Evolutionary conservation across 2,888 invertebrate species (phyloP).

Genomic region (Ormyrus pomaceus): DNA sequence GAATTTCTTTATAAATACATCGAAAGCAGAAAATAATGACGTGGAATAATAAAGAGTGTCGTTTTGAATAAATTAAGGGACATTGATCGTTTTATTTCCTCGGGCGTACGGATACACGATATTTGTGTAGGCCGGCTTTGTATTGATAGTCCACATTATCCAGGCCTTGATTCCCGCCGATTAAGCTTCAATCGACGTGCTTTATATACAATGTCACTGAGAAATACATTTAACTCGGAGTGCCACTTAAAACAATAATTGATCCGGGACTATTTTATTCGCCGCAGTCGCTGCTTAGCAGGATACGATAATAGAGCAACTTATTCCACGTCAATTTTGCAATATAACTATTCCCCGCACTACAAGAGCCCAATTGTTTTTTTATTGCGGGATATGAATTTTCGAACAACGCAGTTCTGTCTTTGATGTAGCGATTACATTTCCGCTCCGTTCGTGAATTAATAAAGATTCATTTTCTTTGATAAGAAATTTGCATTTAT

Average conservation of each 20-base stretch:
- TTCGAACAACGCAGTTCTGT: neutral
- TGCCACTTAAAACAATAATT: conserved; percentile 39
- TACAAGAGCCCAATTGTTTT: too few relatives aligned
- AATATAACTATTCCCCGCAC: conserved; percentile 6
- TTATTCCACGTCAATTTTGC: conserved; percentile 37
- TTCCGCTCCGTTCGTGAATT: too few relatives aligned
- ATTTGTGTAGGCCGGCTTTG: conserved; percentile 24
- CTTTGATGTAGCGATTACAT: too few relatives aligned
- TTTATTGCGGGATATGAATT: neutral
- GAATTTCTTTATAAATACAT: too few relatives aligned
- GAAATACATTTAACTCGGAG: conserved; percentile 21
- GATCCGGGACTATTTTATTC: conserved; percentile 1
- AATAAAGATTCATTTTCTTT: too few relatives aligned
- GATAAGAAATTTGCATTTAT: too few relatives aligned
- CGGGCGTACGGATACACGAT: neutral
- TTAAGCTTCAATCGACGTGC: conserved; percentile 20
- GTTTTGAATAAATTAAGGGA: conserved; percentile 16
- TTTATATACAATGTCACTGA: conserved; percentile 10
- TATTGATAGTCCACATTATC: conserved; percentile 34
- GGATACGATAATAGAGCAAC: conserved; percentile 19
- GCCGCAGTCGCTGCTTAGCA: neutral
- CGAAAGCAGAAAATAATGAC: neutral
- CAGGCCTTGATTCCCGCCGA: conserved; percentile 17
- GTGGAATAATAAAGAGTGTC: conserved; percentile 6
- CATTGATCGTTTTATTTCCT: conserved; percentile 16